A percentile compares a stretch with the other conserved stretches of the same genome.
Conservation (phyloP, 1,140 invertebrate genomes). For the Lucilia cuprina region DNA sequence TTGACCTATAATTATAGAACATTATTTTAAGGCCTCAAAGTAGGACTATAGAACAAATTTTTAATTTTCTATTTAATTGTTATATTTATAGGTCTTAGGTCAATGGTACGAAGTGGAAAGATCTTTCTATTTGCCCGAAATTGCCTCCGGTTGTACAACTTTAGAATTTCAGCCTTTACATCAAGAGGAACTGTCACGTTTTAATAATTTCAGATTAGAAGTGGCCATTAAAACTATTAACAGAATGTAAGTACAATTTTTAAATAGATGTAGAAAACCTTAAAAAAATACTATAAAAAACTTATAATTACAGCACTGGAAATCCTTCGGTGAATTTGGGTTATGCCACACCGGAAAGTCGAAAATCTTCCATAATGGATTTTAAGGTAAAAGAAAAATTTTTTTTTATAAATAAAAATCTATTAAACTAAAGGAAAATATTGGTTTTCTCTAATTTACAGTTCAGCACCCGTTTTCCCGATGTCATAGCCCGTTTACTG, state of each 20-base stretch:
- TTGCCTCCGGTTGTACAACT: slow-evolving; percentile 71
- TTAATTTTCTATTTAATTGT: too few species aligned
- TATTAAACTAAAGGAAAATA: not conserved
- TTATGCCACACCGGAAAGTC: slow-evolving; percentile 57
- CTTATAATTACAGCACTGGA: slow-evolving; percentile 48
- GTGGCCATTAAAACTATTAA: slow-evolving; percentile 69
- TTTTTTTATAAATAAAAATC: not conserved
- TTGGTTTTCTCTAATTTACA: slow-evolving; percentile 45
- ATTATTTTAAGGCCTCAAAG: too few species aligned
- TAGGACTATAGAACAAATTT: too few species aligned
- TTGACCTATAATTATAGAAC: too few species aligned
- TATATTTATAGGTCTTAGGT: slow-evolving; percentile 74
- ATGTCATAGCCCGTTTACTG: slow-evolving; percentile 69
- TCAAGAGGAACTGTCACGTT: slow-evolving; percentile 60
- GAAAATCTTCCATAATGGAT: slow-evolving; percentile 60
- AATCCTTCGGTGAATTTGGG: slow-evolving; percentile 58
- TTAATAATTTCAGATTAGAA: slow-evolving; percentile 64
- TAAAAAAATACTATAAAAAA: slow-evolving; percentile 24
- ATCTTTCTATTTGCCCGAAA: slow-evolving; percentile 74
- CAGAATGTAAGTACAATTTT: slow-evolving; percentile 65
- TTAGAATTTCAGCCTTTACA: slow-evolving; percentile 65
- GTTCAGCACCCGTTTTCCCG: slow-evolving; percentile 70
- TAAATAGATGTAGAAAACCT: not conserved
- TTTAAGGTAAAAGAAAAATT: slow-evolving; percentile 51
- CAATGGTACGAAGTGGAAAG: slow-evolving; percentile 77